Evolutionary conservation across 2,888 invertebrate genomes (phyloP).

Genomic region (Perizoma flavofasciatum): DNA sequence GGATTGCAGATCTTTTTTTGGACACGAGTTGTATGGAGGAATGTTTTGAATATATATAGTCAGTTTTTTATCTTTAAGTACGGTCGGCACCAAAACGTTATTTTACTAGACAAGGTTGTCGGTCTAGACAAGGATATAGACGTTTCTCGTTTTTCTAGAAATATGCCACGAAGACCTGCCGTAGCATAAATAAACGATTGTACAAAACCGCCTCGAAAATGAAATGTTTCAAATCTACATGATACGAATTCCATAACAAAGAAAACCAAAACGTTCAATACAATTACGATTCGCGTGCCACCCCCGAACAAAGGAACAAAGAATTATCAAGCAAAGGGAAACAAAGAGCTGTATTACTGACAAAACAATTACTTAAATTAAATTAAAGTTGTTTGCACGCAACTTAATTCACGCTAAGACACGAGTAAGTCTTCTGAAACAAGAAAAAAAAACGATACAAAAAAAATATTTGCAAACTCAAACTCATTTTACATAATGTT

Average conservation of each 20-base stretch:
- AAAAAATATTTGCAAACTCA: too few species aligned
- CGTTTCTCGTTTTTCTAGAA: too few species aligned
- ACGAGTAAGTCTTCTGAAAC: background rate
- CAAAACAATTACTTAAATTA: conserved; percentile 65
- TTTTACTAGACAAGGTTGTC: too few species aligned
- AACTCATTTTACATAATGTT: too few species aligned
- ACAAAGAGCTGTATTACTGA: conserved; percentile 48
- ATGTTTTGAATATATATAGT: too few species aligned
- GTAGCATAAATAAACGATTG: too few species aligned
- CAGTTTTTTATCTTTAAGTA: too few species aligned
- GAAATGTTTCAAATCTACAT: conserved; percentile 1
- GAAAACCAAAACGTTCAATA: conserved; percentile 18
- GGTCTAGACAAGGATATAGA: too few species aligned
- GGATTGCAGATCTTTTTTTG: conserved; percentile 16
- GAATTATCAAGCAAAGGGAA: conserved; percentile 21
- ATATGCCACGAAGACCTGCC: too few species aligned
- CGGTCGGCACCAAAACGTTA: too few species aligned
- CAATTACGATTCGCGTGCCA: conserved; percentile 25
- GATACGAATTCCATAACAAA: conserved; percentile 13
- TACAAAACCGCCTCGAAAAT: too few species aligned
- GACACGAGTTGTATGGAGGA: conserved; percentile 8
- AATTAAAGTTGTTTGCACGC: conserved; percentile 52
- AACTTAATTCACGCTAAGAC: conserved; percentile 5
- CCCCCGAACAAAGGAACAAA: conserved; percentile 25
- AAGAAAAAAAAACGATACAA: too few species aligned